These are phyloP conservation scores for Orestias chungarensis DNA, from an alignment of 2,797 vertebrate species.

Conservation along the genomic window DNA sequence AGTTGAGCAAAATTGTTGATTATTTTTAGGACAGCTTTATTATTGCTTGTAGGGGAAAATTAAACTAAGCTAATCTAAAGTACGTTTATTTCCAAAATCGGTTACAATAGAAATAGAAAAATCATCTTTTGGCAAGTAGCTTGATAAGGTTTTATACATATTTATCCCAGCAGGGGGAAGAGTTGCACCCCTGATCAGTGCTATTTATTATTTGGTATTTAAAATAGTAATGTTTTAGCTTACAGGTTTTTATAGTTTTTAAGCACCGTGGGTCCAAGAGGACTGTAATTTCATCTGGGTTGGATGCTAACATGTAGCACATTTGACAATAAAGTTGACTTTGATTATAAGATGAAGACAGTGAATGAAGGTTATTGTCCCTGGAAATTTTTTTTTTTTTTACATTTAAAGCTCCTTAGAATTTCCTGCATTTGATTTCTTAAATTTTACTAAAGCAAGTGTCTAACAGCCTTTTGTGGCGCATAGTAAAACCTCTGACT, in stretches of 20 bases:
- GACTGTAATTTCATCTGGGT: too few relatives aligned
- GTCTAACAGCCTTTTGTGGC: neutral
- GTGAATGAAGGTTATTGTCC: neutral
- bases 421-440: neutral
- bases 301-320: too few relatives aligned
- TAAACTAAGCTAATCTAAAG: too few relatives aligned
- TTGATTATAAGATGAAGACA: too few relatives aligned
- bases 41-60: too few relatives aligned
- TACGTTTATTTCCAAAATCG: neutral
- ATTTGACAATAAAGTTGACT: too few relatives aligned
- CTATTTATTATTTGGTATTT: too few relatives aligned
- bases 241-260: too few relatives aligned
- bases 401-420: neutral
- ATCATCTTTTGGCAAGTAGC: neutral
- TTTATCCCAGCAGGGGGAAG: constrained; percentile 54
- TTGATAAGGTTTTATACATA: neutral
- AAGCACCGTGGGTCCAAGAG: too few relatives aligned
- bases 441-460: neutral
- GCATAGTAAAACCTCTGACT: constrained; percentile 26
- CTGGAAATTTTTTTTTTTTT: too few relatives aligned
- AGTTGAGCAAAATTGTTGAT: too few relatives aligned
- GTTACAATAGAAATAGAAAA: neutral
- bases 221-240: too few relatives aligned
- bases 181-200: constrained; percentile 29
- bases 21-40: neutral